Evolutionary conservation across 2,113 vertebrate species (phyloP), one percentile per base, ranked within the genome.

Genomic region (Pituophis catenifer): DNA sequence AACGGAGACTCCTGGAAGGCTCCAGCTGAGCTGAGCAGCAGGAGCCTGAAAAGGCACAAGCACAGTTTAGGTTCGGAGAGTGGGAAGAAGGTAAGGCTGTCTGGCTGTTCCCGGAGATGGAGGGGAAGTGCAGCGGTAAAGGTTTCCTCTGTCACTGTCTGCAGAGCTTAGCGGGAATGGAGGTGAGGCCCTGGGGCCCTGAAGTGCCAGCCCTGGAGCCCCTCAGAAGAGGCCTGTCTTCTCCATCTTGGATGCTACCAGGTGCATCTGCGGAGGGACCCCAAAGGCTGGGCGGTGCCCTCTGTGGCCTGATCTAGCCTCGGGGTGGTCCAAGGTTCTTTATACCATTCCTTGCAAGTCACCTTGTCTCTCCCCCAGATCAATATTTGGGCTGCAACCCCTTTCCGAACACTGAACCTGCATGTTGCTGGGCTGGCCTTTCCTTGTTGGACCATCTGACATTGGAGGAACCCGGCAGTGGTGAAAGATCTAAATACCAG

Each of bases 1-100:
- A 98, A 98, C 0, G 98, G 98, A 1, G 97, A 98, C 0, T 91
- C 97, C 59, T 98, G 98, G 97, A 98, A 98, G 94, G 98, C 96
- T 0, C 98, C 98, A 86, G 89, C 95, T 0, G 94, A 97, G 0
- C 95, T 95, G 90, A 95, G 95, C 9, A 89, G 95, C 91, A 98
- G 96, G 95, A 97, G 97, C 93, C 95, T 98, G 89, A 97, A 97
- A 94, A 97, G 95, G 88, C 97, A 95, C 93, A 98, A 98, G 0
- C 98, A 98, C 96, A 98, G 98, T 96, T 94, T 98, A 50, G 97
- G 97, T 2, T 98, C 98, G 0, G 97, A 98, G 23, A 97, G 98
- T 86, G 97, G 97, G 50, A 98, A 98, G 96, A 99, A 99, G 99
- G 99, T 99, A 97, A 96, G 97, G 8, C 19, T 13, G 38, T 0